Evolutionary conservation across 2,888 invertebrate genomes (phyloP).

Genomic region (Melieria omissa): DNA sequence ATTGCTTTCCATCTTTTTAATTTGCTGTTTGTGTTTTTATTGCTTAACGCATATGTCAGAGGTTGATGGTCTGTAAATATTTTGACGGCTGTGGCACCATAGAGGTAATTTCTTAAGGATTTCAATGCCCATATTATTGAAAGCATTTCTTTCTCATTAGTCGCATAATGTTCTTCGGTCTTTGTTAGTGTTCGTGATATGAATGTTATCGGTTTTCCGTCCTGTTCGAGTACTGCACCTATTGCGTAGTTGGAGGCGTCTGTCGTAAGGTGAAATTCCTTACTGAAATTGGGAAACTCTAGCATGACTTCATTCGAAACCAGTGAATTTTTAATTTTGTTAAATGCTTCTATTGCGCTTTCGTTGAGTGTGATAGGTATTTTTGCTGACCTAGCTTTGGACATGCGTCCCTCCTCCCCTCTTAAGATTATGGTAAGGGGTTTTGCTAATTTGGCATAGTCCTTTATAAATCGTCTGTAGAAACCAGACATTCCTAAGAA

Average conservation of each 20-base stretch:
- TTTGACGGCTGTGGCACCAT: too few relatives aligned
- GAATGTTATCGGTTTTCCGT: too few relatives aligned
- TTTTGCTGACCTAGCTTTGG: conserved; percentile 7
- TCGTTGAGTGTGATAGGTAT: background rate
- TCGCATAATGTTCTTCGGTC: too few relatives aligned
- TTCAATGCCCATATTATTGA: too few relatives aligned
- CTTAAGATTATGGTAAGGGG: conserved; percentile 41
- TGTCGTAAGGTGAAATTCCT: conserved; percentile 5
- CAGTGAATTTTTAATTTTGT: background rate
- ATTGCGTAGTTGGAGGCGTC: conserved; percentile 11
- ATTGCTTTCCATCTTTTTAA: too few relatives aligned
- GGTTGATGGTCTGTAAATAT: too few relatives aligned
- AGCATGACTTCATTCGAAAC: background rate
- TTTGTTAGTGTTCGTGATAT: too few relatives aligned
- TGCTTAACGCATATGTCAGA: too few relatives aligned
- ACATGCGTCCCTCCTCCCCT: conserved; percentile 12
- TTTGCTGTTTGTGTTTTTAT: too few relatives aligned
- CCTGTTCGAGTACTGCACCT: too few relatives aligned
- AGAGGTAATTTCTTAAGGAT: too few relatives aligned
- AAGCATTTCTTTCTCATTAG: too few relatives aligned
- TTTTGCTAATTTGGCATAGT: conserved; percentile 41
- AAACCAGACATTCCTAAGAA: conserved; percentile 39
- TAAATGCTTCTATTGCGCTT: conserved; percentile 8
- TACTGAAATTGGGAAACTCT: background rate
- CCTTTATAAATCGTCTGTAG: conserved; percentile 40